phyloP scores from a whole-genome alignment of 2,797 vertebrate species.

The Poecilia gillii region DNA sequence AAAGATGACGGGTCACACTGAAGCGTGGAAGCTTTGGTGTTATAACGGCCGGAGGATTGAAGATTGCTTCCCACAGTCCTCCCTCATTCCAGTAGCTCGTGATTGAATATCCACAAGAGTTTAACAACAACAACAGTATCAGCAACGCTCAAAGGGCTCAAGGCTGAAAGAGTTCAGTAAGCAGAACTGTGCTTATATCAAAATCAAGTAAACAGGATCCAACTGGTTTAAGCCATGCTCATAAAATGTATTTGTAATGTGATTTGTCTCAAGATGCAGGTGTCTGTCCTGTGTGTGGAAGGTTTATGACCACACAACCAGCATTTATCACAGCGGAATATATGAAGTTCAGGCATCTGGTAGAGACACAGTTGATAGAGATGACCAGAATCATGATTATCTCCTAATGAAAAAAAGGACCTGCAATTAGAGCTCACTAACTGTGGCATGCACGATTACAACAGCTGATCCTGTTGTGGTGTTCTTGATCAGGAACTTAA shows the following conservation, averaged over 20 bases:
- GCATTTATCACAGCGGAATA: background rate
- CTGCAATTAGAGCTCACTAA: slow-evolving; percentile 16
- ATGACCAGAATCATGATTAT: slow-evolving; percentile 10
- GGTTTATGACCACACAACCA: background rate
- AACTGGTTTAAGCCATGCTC: background rate
- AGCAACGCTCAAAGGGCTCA: background rate
- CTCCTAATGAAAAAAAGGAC: slow-evolving; percentile 26
- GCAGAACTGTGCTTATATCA: slow-evolving; percentile 1
- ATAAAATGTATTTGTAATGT: background rate
- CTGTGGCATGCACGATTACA: slow-evolving; percentile 14
- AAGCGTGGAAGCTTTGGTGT: slow-evolving; percentile 28
- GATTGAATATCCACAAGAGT: slow-evolving; percentile 30
- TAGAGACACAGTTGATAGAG: background rate
- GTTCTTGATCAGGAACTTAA: background rate
- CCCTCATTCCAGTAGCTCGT: slow-evolving; percentile 18
- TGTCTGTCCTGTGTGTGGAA: background rate
- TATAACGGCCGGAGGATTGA: slow-evolving; percentile 23
- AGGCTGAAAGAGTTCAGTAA: background rate
- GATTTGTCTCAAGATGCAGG: background rate
- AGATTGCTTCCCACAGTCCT: slow-evolving; percentile 12
- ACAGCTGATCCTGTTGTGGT: background rate
- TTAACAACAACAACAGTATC: slow-evolving; percentile 19
- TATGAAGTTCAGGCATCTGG: background rate
- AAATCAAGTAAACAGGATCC: slow-evolving; percentile 9
- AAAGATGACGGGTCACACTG: slow-evolving; percentile 42